Evolutionary conservation across 2,797 vertebrate species (phyloP).

Genomic region (Lycodopsis pacificus): DNA sequence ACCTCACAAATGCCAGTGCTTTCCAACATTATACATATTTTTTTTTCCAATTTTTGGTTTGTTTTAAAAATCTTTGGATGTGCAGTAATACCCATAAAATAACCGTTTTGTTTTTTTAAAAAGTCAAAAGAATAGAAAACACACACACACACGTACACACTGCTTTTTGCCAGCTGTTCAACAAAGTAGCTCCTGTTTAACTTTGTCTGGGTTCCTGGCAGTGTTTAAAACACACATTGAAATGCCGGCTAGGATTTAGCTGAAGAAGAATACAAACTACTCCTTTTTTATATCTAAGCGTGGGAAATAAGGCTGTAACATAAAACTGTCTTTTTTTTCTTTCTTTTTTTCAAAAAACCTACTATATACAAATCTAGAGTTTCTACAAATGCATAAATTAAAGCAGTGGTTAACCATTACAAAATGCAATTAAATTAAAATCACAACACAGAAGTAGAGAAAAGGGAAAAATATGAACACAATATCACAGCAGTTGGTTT

Average conservation of each 20-base stretch:
- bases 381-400: conserved; percentile 98
- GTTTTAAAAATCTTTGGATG: conserved; percentile 92
- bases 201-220: conserved; percentile 91
- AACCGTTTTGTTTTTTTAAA: conserved; percentile 83
- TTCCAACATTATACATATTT: conserved; percentile 87
- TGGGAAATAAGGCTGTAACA: conserved; percentile 92
- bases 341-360: conserved; percentile 82
- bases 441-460: conserved; percentile 91
- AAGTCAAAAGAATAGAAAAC: conserved; percentile 89
- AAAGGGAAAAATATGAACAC: conserved; percentile 89
- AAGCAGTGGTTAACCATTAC: conserved; percentile 91
- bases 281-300: conserved; percentile 87
- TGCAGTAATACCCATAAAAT: conserved; percentile 90
- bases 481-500: conserved; percentile 96
- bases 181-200: conserved; percentile 88
- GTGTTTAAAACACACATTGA: conserved; percentile 92
- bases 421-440: conserved; percentile 95
- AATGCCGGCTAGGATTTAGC: conserved; percentile 90
- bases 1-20: conserved; percentile 93
- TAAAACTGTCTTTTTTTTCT: conserved; percentile 85
- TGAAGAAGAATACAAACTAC: conserved; percentile 88
- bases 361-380: conserved; percentile 96
- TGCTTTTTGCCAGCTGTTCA: conserved; percentile 87
- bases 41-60: conserved; percentile 84
- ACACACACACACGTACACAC: conserved; percentile 77